Evolutionary conservation across 2,113 vertebrate species (phyloP), one percentile per base, ranked within the genome.

Genomic region (Crotalus helleri): DNA sequence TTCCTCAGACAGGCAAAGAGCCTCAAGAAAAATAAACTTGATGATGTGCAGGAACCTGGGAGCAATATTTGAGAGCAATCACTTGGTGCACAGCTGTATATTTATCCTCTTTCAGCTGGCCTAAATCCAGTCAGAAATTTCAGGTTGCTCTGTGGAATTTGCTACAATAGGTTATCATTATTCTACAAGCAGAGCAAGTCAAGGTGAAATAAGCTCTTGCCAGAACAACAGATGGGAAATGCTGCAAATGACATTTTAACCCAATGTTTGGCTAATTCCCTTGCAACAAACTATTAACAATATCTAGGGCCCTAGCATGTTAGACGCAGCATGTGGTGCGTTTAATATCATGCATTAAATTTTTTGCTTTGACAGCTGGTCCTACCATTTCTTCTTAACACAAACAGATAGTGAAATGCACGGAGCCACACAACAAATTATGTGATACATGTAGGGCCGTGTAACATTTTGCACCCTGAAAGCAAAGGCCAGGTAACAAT

Each of bases 111-210:
- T 81, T 0, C 88, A 57, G 26, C 64, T 94, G 93, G 95, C 90
- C 88, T 88, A 91, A 61, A 92, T 96, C 94, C 95, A 92, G 26
- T 44, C 64, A 94, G 85, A 90, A 94, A 94, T 93, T 93, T 92
- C 51, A 89, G 26, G n/a, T 91, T 91, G 9, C 21, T 91, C 61
- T 85, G 1, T 4, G 8, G 23, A 21, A 26, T 93, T 81, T 64
- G 74, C 86, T 93, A 90, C 44, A 87, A 39, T 91, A n/a, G 55
- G 88, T 64, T 61, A 93, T 93, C 88, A 86, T 90, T 90, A 93
- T 93, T 93, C 92, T 86, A 90, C 39, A 64, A 81, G 74, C 55
- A 54, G 88, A 90, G 55, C 74, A 3, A 59, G 57, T 86, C 88
- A 93, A 90, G 92, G 88, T 93, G 88, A 90, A 90, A 87, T 74